These are phyloP conservation scores for Pseudochirops corinnae DNA, from an alignment of 2,797 vertebrate species.

Conservation along the genomic window DNA sequence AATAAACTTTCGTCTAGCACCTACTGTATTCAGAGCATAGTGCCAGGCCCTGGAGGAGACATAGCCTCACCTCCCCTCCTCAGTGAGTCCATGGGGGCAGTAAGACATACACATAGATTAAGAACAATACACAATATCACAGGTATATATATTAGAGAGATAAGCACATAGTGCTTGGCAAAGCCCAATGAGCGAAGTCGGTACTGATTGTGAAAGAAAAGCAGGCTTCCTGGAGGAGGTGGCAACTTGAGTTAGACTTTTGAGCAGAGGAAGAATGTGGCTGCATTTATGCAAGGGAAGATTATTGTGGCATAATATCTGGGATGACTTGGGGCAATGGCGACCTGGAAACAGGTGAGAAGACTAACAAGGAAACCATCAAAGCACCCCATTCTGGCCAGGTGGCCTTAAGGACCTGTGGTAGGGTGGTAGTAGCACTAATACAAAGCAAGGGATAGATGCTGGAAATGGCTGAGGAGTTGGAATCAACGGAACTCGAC, in stretches of 20 bases:
- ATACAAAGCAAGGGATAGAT: too few species aligned
- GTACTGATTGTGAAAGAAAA: background rate
- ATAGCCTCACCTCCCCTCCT: background rate
- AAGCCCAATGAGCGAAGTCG: background rate
- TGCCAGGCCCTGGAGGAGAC: background rate
- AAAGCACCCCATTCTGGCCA: background rate
- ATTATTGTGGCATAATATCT: background rate
- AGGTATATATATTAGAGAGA: background rate
- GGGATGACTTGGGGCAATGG: background rate
- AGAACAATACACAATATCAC: background rate
- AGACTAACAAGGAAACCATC: background rate
- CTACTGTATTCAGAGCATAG: background rate
- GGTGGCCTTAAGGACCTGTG: background rate
- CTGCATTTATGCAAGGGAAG: background rate
- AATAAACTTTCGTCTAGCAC: background rate
- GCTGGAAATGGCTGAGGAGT: background rate
- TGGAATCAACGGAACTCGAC: background rate
- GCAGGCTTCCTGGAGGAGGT: background rate
- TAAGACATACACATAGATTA: background rate
- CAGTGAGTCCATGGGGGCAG: background rate
- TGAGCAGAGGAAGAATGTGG: background rate
- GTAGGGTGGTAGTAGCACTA: background rate
- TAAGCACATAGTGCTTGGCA: background rate
- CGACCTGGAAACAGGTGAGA: background rate
- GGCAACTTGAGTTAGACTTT: background rate